Evolutionary conservation across 2,797 vertebrate genomes (phyloP), one percentile per base, ranked within the genome.

Genomic region (Ciconia nigra): DNA sequence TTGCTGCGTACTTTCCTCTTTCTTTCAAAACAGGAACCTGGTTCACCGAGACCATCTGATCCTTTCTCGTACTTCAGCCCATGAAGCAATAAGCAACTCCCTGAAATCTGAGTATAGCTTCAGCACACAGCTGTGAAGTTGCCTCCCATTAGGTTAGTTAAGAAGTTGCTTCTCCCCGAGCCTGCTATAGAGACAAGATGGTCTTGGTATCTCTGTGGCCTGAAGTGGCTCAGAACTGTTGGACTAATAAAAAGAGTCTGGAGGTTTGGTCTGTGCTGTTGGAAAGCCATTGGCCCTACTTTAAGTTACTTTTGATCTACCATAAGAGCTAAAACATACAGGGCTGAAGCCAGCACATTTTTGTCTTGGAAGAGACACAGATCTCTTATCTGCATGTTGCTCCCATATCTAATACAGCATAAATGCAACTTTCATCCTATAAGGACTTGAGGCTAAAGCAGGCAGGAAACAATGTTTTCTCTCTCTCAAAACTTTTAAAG

Each of bases 1-100:
- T 77, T 89, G 62, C 78, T 94, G 55, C 57, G 72, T 72, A 51
- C 65, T 94, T 97, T 94, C 95, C 82, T 94, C 83, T 97, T 81
- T 92, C 76, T 96, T 94, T 85, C 81, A 88, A 96, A 96, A 95
- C 90, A 93, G 78, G 86, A 97, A 93, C 83, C 83, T 93, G 44
- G 79, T 72, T 94, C 72, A 73, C 69, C 0, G 0, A 78, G 88
- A 92, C 29, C 81, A 82, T 92, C 86, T 83, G 69, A 79, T 80
- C 51, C 35, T 81, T 91, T 73, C 2, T 16, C 1, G 1, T 55
- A 41, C 46, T 95, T 92, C 90, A 85, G 54, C 52, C 55, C 25
- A 51, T 25, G 65, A 71, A 96, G 84, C 65, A 92, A 69, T 58
- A 49, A 93, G 69, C 31, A 92, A 91, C 79, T 49, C 33, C n/a